Evolutionary conservation across 2,888 invertebrate genomes (phyloP), one percentile per base, ranked within the genome.

Genomic region (Malachius bipustulatus): DNA sequence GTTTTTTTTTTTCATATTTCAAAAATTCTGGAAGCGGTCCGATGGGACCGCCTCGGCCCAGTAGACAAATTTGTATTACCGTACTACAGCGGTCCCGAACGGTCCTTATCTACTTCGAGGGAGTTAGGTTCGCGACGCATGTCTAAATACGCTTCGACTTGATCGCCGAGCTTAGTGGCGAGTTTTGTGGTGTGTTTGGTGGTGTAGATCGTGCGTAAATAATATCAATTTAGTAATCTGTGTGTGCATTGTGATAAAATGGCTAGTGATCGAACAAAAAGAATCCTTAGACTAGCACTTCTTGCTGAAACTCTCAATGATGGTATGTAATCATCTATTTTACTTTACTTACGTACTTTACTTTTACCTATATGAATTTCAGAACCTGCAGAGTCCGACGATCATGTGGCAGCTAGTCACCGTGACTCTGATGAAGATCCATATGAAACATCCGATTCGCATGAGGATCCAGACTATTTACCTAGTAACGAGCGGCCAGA

Each of bases 241-340:
- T n/a, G n/a, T 6, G 24, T 19, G 6, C n/a, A 8, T 19, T 19
- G n/a, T 19, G 24, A 8, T 19, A 19, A 19, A 19, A 19, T 19
- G 24, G 24, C 24, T 19, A 19, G 24, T 19, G 24, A 19, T 19
- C 24, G 24, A 19, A 19, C 24, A n/a, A 19, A 19, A 19, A 19
- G 24, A 19, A 19, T 19, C 6, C 6, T 19, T 19, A 19, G 24
- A 19, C n/a, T 19, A 19, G 24, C 24, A n/a, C 6, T 8, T 8
- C 24, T 19, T 19, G 24, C 24, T n/a, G n/a, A n/a, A n/a, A n/a
- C n/a, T 19, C n/a, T 19, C n/a, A 8, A n/a, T n/a, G 24, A 19
- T n/a, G 24, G 24, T 19, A 19, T 6, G 24, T 19, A n/a, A n/a
- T n/a, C n/a, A n/a, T n/a, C n/a, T n/a, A n/a, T n/a, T n/a, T 19